phyloP scores from a whole-genome alignment of 2,888 invertebrate genomes.

The Acrobasis consociella region DNA sequence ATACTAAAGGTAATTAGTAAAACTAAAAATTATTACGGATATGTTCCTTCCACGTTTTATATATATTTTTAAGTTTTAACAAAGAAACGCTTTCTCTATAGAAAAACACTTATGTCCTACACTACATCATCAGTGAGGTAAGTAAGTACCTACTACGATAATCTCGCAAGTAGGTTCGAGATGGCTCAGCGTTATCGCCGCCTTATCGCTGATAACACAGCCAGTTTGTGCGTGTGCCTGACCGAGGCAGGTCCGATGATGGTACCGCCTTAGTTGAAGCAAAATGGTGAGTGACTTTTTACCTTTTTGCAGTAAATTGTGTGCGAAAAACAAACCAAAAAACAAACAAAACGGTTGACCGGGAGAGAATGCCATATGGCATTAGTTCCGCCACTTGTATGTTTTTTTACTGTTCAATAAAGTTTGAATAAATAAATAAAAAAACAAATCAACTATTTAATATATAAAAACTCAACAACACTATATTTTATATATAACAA shows the following conservation, averaged over 20 bases:
- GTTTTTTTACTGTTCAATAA: too few relatives aligned
- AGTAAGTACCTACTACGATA: not conserved
- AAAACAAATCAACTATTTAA: too few relatives aligned
- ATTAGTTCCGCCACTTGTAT: too few relatives aligned
- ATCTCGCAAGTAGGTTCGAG: not conserved
- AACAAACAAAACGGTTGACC: too few relatives aligned
- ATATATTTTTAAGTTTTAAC: too few relatives aligned
- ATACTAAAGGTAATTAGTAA: too few relatives aligned
- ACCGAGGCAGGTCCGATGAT: not conserved
- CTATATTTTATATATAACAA: too few relatives aligned
- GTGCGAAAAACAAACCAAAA: not conserved
- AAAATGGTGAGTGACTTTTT: constrained; percentile 6
- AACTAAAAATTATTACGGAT: too few relatives aligned
- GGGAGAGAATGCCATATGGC: too few relatives aligned
- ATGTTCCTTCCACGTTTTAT: too few relatives aligned
- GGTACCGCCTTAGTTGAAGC: constrained; percentile 1
- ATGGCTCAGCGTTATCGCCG: constrained; percentile 3
- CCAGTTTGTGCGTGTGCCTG: constrained; percentile 4
- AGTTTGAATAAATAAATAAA: too few relatives aligned
- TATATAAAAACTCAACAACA: too few relatives aligned
- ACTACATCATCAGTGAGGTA: not conserved
- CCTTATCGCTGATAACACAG: constrained; percentile 18
- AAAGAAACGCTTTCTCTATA: not conserved
- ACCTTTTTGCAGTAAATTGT: not conserved
- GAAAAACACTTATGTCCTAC: not conserved